Base-by-base conservation (phyloP, 2,113 vertebrate species). In the Rynchops niger region DNA sequence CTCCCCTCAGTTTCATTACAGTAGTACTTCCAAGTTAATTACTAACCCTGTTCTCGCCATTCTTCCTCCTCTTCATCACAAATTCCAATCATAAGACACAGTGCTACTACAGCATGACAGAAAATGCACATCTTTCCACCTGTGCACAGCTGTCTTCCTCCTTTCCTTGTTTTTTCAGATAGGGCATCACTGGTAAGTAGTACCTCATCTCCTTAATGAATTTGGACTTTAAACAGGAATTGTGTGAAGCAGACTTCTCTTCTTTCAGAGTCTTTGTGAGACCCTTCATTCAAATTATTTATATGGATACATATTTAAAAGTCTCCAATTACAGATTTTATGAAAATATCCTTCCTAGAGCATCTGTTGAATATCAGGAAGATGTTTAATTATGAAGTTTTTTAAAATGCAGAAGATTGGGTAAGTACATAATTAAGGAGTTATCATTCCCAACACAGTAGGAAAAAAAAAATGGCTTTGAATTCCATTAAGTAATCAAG, bases 401-500 rank as follows among this genome's bases (percentile, higher is more conserved):
- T 86, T 97, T 92, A 65, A 95, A 95, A 95, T 88, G 62, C 56
- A 76, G 66, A 76, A 40, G 30, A 85, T n/a, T 80, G 16, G 43
- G 11, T 85, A 96, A 91, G 80, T 91, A 65, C 55, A 72, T 94
- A 86, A 95, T 91, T 82, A 79, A 82, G 49, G 74, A 81, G 25
- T 52, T 86, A 84, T 73, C 29, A 67, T 91, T 94, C 45, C 49
- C 20, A 72, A 88, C 63, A 76, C 49, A 76, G 73, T 47, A 81
- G 66, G 66, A 25, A 32, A 29, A 92, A 94, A 61, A 45, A 29
- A 87, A 80, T 26, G 50, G 6, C 16, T 93, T 26, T 90, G 83
- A 94, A 96, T 96, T 47, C 63, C 63, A 93, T 91, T 96, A 93
- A 92, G 30, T 55, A 96, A 96, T 96, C 80, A 95, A 94, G 49